These are phyloP conservation scores for Connochaetes taurinus DNA, from an alignment of 2,113 vertebrate genomes.

Conservation along the genomic window DNA sequence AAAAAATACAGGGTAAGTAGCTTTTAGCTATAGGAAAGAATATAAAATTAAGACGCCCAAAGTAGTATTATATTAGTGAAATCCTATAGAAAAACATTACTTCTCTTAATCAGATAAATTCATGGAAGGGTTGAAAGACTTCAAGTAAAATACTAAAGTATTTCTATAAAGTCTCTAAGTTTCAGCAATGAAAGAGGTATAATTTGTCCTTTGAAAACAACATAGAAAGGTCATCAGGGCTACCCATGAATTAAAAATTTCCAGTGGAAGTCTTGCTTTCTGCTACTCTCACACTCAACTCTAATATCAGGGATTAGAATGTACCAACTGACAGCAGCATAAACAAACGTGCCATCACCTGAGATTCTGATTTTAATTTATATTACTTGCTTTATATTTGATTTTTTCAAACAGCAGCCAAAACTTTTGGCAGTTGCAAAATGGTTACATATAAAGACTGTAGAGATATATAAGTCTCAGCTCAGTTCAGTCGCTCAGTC, in stretches of 20 bases:
- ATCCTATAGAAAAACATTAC: slow-evolving; percentile 14
- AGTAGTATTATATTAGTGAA: slow-evolving; percentile 42
- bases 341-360: not conserved
- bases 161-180: not conserved
- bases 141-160: slow-evolving; percentile 1
- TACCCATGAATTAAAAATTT: not conserved
- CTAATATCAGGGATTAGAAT: not conserved
- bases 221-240: not conserved
- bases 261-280: not conserved
- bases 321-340: not conserved
- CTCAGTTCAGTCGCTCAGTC: too few relatives aligned
- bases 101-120: slow-evolving; percentile 40
- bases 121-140: slow-evolving; percentile 9
- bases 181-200: not conserved
- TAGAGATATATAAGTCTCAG: not conserved
- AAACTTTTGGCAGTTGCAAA: not conserved
- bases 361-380: not conserved
- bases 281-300: not conserved
- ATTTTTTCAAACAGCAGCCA: slow-evolving; percentile 13
- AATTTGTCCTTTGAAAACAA: not conserved
- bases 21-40: not conserved
- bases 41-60: not conserved
- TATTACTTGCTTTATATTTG: not conserved
- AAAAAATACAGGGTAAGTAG: not conserved
- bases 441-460: not conserved